Base-by-base conservation (phyloP, 1,140 invertebrate species). In the Cherax destructor region DNA sequence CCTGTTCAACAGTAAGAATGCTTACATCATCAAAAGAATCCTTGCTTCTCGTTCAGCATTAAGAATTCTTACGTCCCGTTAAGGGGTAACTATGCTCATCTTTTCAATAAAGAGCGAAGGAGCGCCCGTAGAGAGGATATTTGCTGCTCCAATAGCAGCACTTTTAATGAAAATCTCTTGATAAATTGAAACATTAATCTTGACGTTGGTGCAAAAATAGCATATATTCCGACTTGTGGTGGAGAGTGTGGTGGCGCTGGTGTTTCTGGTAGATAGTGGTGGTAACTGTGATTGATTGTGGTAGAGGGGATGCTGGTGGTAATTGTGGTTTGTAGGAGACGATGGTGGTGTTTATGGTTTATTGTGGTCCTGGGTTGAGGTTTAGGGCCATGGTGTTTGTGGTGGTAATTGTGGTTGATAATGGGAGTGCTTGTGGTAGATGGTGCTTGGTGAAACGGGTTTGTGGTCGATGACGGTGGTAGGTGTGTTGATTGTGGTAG, bases 91-190 rank as follows among this genome's bases (percentile, higher is more conserved):
- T 13, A 56, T 13, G 13, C 52, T 56, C 13, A 13, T 56, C 52
- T 9, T 56, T 56, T 13, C 52, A 52, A 83, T 56, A 41, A 13
- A 13, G 52, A 30, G 52, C 5, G 7, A 52, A n/a, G 7, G 81
- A n/a, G 24, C 24, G 74, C 10, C 49, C 6, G 41, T 18, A 49
- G 47, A 18, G 74, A 56, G 52, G 49, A 77, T 52, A 74, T 79
- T 77, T 78, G 77, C 74, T 79, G 52, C 77, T 79, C 77, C 85
- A 87, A 87, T 87, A 52, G 85, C 74, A 87, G 65, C 85, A 87
- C n/a, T 87, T 87, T 87, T 87, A 87, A 87, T 87, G 85, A 87
- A 87, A 86, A 78, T 59, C 77, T 79, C 21, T 30, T 79, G 85
- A 87, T 79, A 87, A 87, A 87, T 87, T 59, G 85, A 18, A 59